Evolutionary conservation across 1,140 invertebrate species (phyloP).

Genomic region (Orchesella cincta): DNA sequence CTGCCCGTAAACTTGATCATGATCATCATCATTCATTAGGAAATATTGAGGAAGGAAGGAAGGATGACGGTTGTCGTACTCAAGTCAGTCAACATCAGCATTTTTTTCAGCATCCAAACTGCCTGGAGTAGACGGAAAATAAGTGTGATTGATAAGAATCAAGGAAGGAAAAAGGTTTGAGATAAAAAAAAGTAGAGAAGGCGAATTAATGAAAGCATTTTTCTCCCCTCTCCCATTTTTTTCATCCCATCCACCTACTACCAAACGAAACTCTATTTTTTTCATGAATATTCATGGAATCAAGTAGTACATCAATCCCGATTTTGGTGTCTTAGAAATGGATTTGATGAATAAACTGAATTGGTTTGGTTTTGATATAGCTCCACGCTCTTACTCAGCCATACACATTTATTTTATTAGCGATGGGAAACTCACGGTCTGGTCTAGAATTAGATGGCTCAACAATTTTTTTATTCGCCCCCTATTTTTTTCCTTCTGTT

Average conservation of each 20-base stretch:
- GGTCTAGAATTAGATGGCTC: background rate
- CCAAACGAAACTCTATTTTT: background rate
- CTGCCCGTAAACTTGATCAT: no score
- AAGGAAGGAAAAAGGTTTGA: background rate
- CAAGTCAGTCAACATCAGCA: background rate
- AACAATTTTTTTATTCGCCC: background rate
- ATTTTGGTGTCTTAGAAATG: slow-evolving; percentile 16
- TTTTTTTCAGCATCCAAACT: background rate
- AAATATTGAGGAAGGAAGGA: background rate
- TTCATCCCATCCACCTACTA: background rate
- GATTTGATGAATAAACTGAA: slow-evolving; percentile 7
- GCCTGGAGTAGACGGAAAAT: background rate
- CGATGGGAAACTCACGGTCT: no score
- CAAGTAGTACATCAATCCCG: background rate
- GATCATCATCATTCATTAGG: slow-evolving; percentile 26
- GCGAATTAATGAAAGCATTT: slow-evolving; percentile 19
- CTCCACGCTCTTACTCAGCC: no score
- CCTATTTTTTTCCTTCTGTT: background rate
- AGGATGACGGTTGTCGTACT: background rate
- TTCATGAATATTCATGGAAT: slow-evolving; percentile 10
- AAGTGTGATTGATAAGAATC: slow-evolving; percentile 2
- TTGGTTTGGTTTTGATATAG: no score
- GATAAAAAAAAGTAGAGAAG: background rate
- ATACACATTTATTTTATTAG: no score
- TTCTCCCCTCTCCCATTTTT: background rate